Percentiles rank a stretch among this genome's conserved stretches.
Conservation (phyloP, 2,888 invertebrate genomes). For the Trachelus troglodyta region DNA sequence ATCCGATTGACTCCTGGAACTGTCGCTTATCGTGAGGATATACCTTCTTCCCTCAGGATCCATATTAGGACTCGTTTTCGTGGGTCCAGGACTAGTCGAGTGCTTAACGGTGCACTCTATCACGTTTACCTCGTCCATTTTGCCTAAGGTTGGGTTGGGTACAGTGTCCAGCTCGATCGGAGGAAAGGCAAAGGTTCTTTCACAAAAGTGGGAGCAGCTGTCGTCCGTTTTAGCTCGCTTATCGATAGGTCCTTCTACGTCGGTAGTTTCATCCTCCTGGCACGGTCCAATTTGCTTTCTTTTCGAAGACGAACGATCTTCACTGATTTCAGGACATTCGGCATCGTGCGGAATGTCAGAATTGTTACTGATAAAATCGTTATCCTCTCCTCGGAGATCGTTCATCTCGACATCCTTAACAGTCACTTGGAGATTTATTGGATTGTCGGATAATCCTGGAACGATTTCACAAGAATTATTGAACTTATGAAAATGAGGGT, state of each 20-base stretch:
- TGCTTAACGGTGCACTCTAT: neutral
- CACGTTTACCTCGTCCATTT: neutral
- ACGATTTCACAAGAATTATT: neutral
- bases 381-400: neutral
- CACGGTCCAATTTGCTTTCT: neutral
- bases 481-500: neutral
- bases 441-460: neutral
- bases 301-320: neutral
- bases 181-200: slow-evolving; percentile 33
- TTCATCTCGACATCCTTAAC: neutral
- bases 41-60: slow-evolving; percentile 18
- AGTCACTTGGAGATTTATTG: neutral
- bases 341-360: neutral
- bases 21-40: slow-evolving; percentile 21
- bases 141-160: neutral
- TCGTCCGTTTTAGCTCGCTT: slow-evolving; percentile 20
- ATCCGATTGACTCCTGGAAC: neutral
- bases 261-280: neutral
- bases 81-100: neutral
- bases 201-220: slow-evolving; percentile 31
- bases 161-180: slow-evolving; percentile 9
- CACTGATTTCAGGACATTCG: neutral
- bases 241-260: slow-evolving; percentile 12
- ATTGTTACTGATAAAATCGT: neutral
- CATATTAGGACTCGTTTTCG: neutral